These are phyloP conservation scores for Hystrix brachyura DNA, from an alignment of 2,113 vertebrate species.

Conservation along the genomic window DNA sequence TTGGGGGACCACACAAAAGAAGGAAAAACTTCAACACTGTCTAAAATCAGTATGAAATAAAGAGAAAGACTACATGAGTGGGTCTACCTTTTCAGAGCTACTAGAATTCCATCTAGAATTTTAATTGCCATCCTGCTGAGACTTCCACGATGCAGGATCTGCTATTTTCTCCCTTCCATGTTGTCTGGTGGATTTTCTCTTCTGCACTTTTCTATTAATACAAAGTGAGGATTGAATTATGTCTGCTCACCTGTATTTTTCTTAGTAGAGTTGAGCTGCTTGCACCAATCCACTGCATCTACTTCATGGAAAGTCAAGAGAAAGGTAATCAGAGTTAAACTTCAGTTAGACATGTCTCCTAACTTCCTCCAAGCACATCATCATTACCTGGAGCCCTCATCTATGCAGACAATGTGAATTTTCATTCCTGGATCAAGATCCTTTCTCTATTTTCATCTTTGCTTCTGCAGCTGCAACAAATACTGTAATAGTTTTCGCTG, in stretches of 20 bases:
- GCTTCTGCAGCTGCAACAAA: conserved; percentile 8
- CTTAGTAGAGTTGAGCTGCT: not conserved
- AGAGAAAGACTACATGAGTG: not conserved
- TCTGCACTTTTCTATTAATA: not conserved
- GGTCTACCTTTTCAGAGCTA: not conserved
- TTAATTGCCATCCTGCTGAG: not conserved
- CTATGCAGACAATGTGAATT: not conserved
- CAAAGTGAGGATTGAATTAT: not conserved
- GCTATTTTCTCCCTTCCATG: not conserved
- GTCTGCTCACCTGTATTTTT: not conserved
- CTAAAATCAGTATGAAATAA: not conserved
- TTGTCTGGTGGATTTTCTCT: not conserved
- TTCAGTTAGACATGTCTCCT: not conserved
- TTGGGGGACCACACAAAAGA: not conserved
- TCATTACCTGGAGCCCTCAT: conserved; percentile 29
- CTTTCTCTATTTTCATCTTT: conserved; percentile 17
- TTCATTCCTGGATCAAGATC: conserved; percentile 28
- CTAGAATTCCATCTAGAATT: not conserved
- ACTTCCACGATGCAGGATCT: not conserved
- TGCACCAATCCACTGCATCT: not conserved
- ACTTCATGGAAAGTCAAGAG: not conserved
- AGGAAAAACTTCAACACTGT: not conserved
- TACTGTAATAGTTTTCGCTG: not conserved
- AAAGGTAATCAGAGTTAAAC: not conserved
- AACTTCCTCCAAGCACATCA: not conserved